These are phyloP conservation scores for Dissostichus mawsoni DNA, from an alignment of 2,113 vertebrate genomes.

Conservation along the genomic window DNA sequence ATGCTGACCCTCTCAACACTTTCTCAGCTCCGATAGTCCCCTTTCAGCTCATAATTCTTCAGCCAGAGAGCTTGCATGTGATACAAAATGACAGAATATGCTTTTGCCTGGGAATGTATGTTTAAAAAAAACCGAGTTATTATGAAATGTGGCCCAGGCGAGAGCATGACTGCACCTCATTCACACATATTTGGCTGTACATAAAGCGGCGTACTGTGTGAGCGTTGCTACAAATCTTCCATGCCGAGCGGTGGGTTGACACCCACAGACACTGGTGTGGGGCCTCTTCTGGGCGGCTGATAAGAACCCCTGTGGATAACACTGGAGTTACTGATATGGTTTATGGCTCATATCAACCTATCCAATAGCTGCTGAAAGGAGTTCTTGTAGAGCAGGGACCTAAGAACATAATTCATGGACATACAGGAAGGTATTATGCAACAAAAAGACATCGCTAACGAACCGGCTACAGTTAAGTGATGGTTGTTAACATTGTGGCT, in stretches of 20 bases:
- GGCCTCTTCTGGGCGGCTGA: constrained; percentile 61
- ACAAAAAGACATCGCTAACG: constrained; percentile 27
- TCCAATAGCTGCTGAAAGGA: constrained; percentile 64
- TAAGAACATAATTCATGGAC: constrained; percentile 33
- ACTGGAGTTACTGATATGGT: constrained; percentile 53
- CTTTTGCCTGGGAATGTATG: constrained; percentile 45
- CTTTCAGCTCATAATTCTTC: constrained; percentile 58
- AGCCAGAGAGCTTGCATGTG: constrained; percentile 17
- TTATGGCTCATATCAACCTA: constrained; percentile 55
- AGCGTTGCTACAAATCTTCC: constrained; percentile 61
- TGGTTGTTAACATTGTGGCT: constrained; percentile 25
- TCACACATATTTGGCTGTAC: constrained; percentile 58
- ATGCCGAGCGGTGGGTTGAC: constrained; percentile 51
- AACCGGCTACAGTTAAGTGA: constrained; percentile 32
- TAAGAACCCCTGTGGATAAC: constrained; percentile 65
- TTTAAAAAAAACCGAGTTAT: constrained; percentile 51
- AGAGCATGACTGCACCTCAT: constrained; percentile 53
- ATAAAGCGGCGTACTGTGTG: constrained; percentile 54
- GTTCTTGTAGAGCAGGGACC: constrained; percentile 22
- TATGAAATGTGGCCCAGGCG: constrained; percentile 61
- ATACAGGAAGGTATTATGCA: constrained; percentile 48
- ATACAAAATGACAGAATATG: constrained; percentile 53
- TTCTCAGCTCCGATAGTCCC: constrained; percentile 45
- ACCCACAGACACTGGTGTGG: constrained; percentile 60
- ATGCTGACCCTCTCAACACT: constrained; percentile 61